phyloP scores from a whole-genome alignment of 2,797 vertebrate species.

The Lateolabrax maculatus region DNA sequence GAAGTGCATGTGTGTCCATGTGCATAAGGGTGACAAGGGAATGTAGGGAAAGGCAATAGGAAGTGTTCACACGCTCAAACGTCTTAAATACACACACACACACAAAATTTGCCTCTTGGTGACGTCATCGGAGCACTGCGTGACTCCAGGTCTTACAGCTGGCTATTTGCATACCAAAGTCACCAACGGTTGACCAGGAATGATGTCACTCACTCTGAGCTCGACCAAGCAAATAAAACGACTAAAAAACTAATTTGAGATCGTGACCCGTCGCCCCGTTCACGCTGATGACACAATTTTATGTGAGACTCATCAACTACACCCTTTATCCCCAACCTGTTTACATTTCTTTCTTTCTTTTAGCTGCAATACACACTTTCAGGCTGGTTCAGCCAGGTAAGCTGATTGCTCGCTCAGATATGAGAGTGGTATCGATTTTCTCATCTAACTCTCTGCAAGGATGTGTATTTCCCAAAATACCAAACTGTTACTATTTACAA shows the following conservation, averaged over 20 bases:
- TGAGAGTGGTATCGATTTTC: not conserved
- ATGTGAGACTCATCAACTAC: not conserved
- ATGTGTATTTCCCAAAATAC: not conserved
- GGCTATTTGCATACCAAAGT: slow-evolving; percentile 69
- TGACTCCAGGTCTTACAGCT: slow-evolving; percentile 54
- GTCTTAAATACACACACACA: slow-evolving; percentile 33
- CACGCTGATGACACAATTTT: not conserved
- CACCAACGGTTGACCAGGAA: slow-evolving; percentile 46
- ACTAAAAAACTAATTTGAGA: not conserved
- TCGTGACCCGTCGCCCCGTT: not conserved
- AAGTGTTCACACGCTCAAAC: slow-evolving; percentile 33
- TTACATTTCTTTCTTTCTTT: not conserved
- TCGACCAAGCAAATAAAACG: slow-evolving; percentile 56
- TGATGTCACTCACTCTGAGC: slow-evolving; percentile 54
- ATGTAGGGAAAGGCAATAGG: slow-evolving; percentile 42
- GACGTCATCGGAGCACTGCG: slow-evolving; percentile 47
- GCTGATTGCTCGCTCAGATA: not conserved
- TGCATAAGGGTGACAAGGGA: slow-evolving; percentile 33
- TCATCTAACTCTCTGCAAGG: not conserved
- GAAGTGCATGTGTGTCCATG: slow-evolving; percentile 3
- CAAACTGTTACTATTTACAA: not conserved
- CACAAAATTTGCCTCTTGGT: slow-evolving; percentile 44
- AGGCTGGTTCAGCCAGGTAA: too few species aligned
- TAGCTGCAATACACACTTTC: not conserved
- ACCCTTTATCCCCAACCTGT: not conserved